Conservation (phyloP, 1,140 invertebrate species). For the Andricus grossulariae region DNA sequence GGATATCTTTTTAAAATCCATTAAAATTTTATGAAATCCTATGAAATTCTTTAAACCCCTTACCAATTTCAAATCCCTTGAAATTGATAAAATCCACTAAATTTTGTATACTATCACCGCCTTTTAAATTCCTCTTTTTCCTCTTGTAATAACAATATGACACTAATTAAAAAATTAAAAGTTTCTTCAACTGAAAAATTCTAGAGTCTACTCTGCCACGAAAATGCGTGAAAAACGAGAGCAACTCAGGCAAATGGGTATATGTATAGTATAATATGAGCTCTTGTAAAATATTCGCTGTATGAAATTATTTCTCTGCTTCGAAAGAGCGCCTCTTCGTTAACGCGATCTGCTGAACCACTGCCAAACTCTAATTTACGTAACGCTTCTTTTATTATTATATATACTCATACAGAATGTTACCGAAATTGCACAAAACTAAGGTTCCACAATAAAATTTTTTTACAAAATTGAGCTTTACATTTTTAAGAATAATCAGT, state of each 20-base stretch:
- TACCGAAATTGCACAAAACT: background rate
- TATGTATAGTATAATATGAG: constrained; percentile 36
- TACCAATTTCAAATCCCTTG: no score
- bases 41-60: no score
- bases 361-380: constrained; percentile 49
- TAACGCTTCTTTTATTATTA: constrained; percentile 38
- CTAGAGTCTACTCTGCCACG: background rate
- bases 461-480: no score
- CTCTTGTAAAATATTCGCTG: constrained; percentile 44
- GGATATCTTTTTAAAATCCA: no score
- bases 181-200: background rate
- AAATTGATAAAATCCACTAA: no score
- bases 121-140: no score
- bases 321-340: constrained; percentile 35
- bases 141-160: no score
- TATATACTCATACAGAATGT: background rate
- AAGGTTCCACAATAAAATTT: no score
- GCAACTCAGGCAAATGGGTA: background rate
- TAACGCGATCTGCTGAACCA: constrained; percentile 36
- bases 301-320: constrained; percentile 42
- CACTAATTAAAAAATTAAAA: no score
- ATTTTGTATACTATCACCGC: no score
- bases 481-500: no score
- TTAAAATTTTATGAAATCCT: no score
- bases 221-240: background rate